Evolutionary conservation across 2,797 vertebrate genomes (phyloP), one percentile per base, ranked within the genome.

Genomic region (Enteromius argenteus): DNA sequence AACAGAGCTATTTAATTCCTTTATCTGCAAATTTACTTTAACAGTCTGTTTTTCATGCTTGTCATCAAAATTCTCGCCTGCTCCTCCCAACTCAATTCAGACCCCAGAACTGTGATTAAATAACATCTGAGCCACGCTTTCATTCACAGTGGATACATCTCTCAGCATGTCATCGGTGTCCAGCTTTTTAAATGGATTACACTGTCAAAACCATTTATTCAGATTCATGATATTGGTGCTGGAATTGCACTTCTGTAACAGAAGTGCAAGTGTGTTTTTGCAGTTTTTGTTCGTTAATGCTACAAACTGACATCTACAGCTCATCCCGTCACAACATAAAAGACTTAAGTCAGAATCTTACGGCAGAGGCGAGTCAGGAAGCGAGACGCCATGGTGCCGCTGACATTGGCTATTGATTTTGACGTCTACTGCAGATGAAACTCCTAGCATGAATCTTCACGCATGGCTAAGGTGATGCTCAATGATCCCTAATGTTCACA

Each of bases 321-420:
- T 51, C 58, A 77, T 84, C 46, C 86, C 9, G 13, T 84, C 30
- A 72, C n/a, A 32, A 85, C 81, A 79, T 68, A 62, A 81, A 62
- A 75, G 68, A 62, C 56, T 67, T 35, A 27, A 69, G 85, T 21
- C 51, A 11, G 37, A 44, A 68, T 74, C 44, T 60, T 23, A 30
- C 58, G 32, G 73, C 69, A 68, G 46, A 84, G 82, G 44, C 11
- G 17, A 81, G 83, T 78, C 72, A 82, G 39, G 74, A 84, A 74
- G 75, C 84, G 68, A 85, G 67, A 67, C 49, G 46, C 86, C 75
- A 73, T 79, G 67, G 49, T 71, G 73, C 81, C 37, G 69, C 79
- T 87, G 83, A 88, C 86, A 86, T 85, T 72, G 84, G 53, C 49
- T 90, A 91, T 91, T 89, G 87, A 91, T 91, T 91, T 87, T 87